Conservation (phyloP, 1,140 invertebrate genomes). For the Metaphire vulgaris region DNA sequence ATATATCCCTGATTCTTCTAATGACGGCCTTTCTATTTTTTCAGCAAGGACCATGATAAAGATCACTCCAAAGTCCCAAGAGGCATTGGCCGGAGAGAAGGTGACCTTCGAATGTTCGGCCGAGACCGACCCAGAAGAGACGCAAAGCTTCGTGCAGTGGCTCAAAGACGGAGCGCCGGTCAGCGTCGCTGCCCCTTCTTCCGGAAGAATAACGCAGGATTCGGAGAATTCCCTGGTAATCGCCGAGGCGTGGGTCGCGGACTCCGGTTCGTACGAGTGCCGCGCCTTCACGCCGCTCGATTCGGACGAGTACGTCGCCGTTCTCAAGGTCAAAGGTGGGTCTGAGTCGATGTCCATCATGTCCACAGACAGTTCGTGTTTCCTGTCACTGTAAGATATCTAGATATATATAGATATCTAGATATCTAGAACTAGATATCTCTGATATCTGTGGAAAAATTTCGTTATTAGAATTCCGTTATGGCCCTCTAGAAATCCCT, state of each 20-base stretch:
- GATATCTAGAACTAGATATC: too few relatives aligned
- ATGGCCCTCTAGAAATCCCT: too few relatives aligned
- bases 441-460: too few relatives aligned
- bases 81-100: slow-evolving; percentile 21
- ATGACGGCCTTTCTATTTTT: too few relatives aligned
- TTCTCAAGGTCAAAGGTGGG: slow-evolving; percentile 78
- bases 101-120: slow-evolving; percentile 32
- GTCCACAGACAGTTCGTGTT: too few relatives aligned
- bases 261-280: slow-evolving; percentile 92
- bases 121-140: slow-evolving; percentile 31
- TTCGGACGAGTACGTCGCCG: slow-evolving; percentile 71
- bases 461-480: too few relatives aligned
- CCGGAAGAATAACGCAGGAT: background rate
- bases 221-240: slow-evolving; percentile 84
- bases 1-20: too few relatives aligned
- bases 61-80: slow-evolving; percentile 12
- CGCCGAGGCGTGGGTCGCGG: slow-evolving; percentile 82
- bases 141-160: slow-evolving; percentile 46
- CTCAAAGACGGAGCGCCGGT: slow-evolving; percentile 5
- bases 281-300: slow-evolving; percentile 85
- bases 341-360: background rate
- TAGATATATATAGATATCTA: too few relatives aligned
- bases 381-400: too few relatives aligned
- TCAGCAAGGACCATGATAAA: too few relatives aligned
- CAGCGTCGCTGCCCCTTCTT: background rate